phyloP scores from a whole-genome alignment of 2,113 vertebrate genomes.

The Gorsachius goisagi region DNA sequence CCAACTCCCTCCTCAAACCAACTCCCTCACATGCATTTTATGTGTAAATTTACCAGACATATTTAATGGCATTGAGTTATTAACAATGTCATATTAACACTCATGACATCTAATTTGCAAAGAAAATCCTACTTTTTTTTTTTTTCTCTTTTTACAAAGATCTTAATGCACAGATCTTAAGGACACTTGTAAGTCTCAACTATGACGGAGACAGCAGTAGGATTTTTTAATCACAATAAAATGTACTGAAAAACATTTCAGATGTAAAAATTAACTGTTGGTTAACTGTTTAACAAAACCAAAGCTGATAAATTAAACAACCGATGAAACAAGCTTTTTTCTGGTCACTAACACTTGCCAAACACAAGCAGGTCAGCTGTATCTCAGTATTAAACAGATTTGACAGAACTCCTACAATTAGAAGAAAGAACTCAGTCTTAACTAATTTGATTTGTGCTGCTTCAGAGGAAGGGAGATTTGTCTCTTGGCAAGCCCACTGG shows the following conservation, averaged over 20 bases:
- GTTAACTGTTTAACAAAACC: not conserved
- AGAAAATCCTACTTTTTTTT: not conserved
- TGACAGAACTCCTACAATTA: constrained; percentile 39
- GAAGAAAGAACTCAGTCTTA: not conserved
- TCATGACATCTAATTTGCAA: not conserved
- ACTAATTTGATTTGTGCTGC: constrained; percentile 51
- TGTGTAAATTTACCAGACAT: not conserved
- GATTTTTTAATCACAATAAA: not conserved
- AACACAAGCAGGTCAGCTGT: constrained; percentile 13
- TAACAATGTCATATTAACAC: not conserved
- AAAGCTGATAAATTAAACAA: not conserved
- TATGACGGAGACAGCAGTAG: not conserved
- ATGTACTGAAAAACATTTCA: not conserved
- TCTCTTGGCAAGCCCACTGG: not conserved
- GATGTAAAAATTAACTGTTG: not conserved
- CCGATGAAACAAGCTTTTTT: not conserved
- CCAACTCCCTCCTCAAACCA: not conserved
- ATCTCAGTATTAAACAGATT: not conserved
- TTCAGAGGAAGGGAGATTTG: not conserved
- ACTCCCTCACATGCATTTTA: not conserved
- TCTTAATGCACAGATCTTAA: not conserved
- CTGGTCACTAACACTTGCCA: not conserved
- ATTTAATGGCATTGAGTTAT: not conserved
- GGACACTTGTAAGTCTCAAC: not conserved
- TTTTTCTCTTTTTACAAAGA: not conserved